These are phyloP conservation scores for Cheilinus undulatus DNA, from an alignment of 2,113 vertebrate genomes.

Conservation along the genomic window DNA sequence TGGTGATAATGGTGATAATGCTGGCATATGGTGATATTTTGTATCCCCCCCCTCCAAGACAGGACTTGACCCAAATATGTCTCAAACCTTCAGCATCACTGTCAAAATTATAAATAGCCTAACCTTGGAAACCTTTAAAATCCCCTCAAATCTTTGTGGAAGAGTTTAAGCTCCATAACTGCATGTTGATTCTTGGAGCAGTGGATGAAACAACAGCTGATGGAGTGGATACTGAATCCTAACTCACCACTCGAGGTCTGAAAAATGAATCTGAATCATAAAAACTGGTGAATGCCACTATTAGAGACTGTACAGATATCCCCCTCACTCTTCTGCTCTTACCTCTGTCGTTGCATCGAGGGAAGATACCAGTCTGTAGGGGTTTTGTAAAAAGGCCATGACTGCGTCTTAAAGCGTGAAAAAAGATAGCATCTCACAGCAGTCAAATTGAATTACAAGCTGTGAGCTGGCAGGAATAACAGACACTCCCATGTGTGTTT, in stretches of 20 bases:
- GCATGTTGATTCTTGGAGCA: background rate
- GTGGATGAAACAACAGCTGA: slow-evolving; percentile 12
- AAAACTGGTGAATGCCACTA: background rate
- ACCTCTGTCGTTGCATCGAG: background rate
- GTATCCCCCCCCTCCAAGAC: background rate
- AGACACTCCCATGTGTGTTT: slow-evolving; percentile 34
- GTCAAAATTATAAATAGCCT: background rate
- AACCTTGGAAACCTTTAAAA: background rate
- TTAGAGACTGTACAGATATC: background rate
- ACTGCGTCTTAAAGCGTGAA: slow-evolving; percentile 9
- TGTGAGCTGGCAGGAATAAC: slow-evolving; percentile 32
- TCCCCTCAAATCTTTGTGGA: background rate
- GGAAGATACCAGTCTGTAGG: slow-evolving; percentile 11
- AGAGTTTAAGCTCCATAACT: slow-evolving; percentile 2
- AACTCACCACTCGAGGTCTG: slow-evolving; percentile 1
- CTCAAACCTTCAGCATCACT: background rate
- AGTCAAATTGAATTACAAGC: slow-evolving; percentile 37
- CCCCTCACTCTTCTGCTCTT: background rate
- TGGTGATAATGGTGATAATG: background rate
- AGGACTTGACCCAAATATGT: background rate
- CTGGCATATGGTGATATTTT: background rate
- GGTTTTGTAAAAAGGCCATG: slow-evolving; percentile 32
- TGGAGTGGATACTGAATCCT: slow-evolving; percentile 10
- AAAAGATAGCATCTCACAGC: slow-evolving; percentile 28
- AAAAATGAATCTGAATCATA: slow-evolving; percentile 24